Evolutionary conservation across 2,113 vertebrate species (phyloP).

Genomic region (Gila orcuttii): DNA sequence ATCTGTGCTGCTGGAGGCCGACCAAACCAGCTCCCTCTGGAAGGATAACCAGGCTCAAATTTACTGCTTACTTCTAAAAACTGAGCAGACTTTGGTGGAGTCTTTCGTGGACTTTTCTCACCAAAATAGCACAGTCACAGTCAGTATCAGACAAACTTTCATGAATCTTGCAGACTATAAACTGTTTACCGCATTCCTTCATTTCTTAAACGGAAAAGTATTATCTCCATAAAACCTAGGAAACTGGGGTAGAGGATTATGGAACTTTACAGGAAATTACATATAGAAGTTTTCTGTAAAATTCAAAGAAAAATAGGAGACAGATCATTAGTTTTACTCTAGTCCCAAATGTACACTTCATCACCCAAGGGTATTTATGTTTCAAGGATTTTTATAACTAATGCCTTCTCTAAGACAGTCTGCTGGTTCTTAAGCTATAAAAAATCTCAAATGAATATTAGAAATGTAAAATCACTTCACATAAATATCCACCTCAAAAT

Average conservation of each 20-base stretch:
- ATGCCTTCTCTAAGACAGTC: neutral
- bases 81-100: neutral
- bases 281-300: neutral
- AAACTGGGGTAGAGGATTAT: neutral
- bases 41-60: conserved; percentile 42
- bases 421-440: neutral
- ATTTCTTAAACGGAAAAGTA: neutral
- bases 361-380: neutral
- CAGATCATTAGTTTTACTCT: neutral
- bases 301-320: neutral
- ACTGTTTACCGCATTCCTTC: neutral
- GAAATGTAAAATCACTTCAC: neutral
- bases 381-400: neutral
- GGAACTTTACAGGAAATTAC: neutral
- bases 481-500: neutral
- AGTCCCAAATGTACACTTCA: neutral
- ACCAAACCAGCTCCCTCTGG: conserved; percentile 37
- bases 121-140: neutral
- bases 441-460: neutral
- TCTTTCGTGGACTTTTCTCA: neutral
- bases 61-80: conserved; percentile 30
- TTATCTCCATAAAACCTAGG: neutral
- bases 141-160: neutral
- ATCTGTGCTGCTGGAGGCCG: conserved; percentile 20
- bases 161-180: neutral